Percentiles rank a stretch among this genome's conserved stretches.
Conservation (phyloP, 2,888 invertebrate species). For the Habrosyne pyritoides region DNA sequence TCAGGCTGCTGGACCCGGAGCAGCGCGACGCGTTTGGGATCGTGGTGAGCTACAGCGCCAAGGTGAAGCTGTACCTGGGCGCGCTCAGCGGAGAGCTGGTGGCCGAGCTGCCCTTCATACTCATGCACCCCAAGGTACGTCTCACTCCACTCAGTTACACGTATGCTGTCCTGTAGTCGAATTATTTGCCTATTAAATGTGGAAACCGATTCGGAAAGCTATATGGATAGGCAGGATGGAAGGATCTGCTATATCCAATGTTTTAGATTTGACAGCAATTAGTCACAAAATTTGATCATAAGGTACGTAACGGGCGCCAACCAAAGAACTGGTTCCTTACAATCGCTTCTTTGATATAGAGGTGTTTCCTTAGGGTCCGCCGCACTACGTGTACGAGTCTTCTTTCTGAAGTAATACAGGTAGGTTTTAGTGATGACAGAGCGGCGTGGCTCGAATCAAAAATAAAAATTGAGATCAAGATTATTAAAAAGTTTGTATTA, state of each 20-base stretch:
- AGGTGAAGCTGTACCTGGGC: constrained; percentile 96
- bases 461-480: too few relatives aligned
- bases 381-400: constrained; percentile 20
- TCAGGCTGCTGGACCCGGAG: constrained; percentile 85
- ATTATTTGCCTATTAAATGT: too few relatives aligned
- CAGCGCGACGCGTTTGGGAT: constrained; percentile 97
- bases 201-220: too few relatives aligned
- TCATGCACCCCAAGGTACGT: constrained; percentile 95
- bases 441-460: too few relatives aligned
- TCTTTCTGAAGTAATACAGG: constrained; percentile 13
- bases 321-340: too few relatives aligned
- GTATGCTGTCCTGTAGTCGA: too few relatives aligned
- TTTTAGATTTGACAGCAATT: too few relatives aligned
- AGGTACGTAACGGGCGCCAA: too few relatives aligned
- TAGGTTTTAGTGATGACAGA: background rate
- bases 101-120: constrained; percentile 95
- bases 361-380: constrained; percentile 24
- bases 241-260: too few relatives aligned
- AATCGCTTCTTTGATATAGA: constrained; percentile 1
- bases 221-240: too few relatives aligned
- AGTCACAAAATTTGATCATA: too few relatives aligned
- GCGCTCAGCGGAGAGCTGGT: constrained; percentile 96
- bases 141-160: background rate
- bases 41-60: constrained; percentile 97
- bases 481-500: too few relatives aligned